Evolutionary conservation across 2,113 vertebrate species (phyloP), one percentile per base, ranked within the genome.

Genomic region (Chaetodon auriga): DNA sequence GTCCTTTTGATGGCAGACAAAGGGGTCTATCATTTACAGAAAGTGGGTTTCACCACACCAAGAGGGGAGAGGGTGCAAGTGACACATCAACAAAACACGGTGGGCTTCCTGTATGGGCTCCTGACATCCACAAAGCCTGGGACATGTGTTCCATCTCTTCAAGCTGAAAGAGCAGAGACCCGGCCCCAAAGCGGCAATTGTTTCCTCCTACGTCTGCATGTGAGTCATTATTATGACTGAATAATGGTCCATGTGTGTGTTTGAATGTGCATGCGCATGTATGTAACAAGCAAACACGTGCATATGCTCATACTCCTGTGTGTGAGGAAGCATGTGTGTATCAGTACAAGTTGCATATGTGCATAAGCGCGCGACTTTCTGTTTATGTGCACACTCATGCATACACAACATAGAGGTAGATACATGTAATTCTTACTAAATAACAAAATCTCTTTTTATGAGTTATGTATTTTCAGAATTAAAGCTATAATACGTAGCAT

Each of bases 51-150:
- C 95, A 91, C 92, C 83, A 51, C 82, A 86, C 80, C 93, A 92
- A 95, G 90, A 95, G 96, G 94, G 91, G 94, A 95, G 92, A 92
- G 95, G 86, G 92, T 97, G 95, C 94, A 95, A 96, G 93, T 97
- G 97, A 97, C 96, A 97, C 94, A 80, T 95, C 94, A 96, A 96
- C 96, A 97, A 97, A 96, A 95, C 94, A 90, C 92, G 83, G 90
- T 94, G 96, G 94, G 95, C 95, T 96, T 96, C 95, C 83, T 92
- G 87, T 92, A 87, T 93, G 93, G 91, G 86, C 84, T 78, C 95
- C 94, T 91, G 93, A 94, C 94, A 94, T 89, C 89, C 93, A 94
- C 94, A 94, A 95, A 96, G 96, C 94, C 90, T 89, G 85, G 81
- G 94, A 96, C 96, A 96, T 97, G 96, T 96, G 96, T 94, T 96